Evolutionary conservation across 2,888 invertebrate species (phyloP), one percentile per base, ranked within the genome.

Genomic region (Anaspis maculata): DNA sequence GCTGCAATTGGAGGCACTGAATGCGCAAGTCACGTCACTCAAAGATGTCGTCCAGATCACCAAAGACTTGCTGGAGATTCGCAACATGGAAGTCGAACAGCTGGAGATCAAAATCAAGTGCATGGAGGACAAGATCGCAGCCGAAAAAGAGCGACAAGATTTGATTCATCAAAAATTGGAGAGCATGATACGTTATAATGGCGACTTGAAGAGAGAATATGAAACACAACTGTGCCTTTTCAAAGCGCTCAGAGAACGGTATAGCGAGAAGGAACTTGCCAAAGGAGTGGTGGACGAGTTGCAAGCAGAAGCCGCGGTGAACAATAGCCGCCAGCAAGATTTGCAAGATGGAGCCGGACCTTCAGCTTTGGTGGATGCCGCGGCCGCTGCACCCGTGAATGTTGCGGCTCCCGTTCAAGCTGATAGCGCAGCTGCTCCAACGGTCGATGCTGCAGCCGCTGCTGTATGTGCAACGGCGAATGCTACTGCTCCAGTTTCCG

Each of bases 11-110:
- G 73, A 74, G 37, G 84, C 84, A 0, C 61, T 83, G 27, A 74
- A 68, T 15, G 74, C 74, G 4, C 84, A 88, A 61, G 80, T 85
- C 4, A 70, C 74, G 24, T 83, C 86, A 1, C 67, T 87, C 16
- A 86, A 85, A 57, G 86, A 88, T 54, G 86, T 88, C 25, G 76
- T 85, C n/a, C 64, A 71, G 6, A 84, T 88, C 37, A 86, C 87
- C 2, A 87, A 85, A 58, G 84, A 86, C 48, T 67, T 88, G 53
- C 61, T 88, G 13, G 79, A 82, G 51, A 82, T 88, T 27, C 75
- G 86, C 42, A 86, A 82, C 53, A 70, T 79, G 33, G 88, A 88
- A 67, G 77, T 83, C 11, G 79, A 81, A 35, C 84, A 86, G 59
- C 73, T 86, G 57, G 62, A 64, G 42, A 70, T 75, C 31, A 76